These are phyloP conservation scores for Brienomyrus brachyistius DNA, from an alignment of 2,113 vertebrate species.

Conservation along the genomic window DNA sequence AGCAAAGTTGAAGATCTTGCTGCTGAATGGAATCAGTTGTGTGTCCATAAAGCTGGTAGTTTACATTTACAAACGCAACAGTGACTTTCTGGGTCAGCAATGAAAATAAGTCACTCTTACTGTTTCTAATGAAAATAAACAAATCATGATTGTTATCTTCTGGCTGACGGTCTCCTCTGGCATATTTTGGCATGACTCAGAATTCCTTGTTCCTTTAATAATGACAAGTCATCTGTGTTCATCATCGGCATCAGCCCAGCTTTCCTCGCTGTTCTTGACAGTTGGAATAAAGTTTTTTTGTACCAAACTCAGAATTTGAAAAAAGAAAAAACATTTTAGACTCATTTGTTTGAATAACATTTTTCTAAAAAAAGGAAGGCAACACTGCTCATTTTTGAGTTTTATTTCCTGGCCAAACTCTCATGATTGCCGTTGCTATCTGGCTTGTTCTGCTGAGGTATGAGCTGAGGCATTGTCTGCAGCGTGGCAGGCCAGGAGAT, in stretches of 20 bases:
- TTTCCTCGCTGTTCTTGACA: background rate
- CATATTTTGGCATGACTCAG: background rate
- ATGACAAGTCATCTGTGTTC: background rate
- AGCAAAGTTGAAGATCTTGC: background rate
- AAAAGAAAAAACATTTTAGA: background rate
- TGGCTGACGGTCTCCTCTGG: background rate
- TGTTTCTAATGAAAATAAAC: background rate
- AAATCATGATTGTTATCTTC: background rate
- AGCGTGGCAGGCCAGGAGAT: background rate
- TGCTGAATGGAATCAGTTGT: background rate
- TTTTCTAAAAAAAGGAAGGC: background rate
- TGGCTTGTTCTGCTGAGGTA: background rate
- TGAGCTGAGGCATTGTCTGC: background rate
- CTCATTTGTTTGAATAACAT: background rate
- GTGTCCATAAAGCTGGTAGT: background rate
- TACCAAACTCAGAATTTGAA: background rate
- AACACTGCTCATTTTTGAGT: background rate
- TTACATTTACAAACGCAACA: background rate
- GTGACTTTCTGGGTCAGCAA: background rate
- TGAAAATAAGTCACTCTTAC: background rate
- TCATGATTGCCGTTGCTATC: background rate
- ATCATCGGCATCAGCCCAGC: background rate
- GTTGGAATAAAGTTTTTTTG: background rate
- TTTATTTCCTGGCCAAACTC: background rate
- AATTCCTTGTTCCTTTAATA: background rate